Evolutionary conservation across 2,797 vertebrate species (phyloP), one percentile per base, ranked within the genome.

Genomic region (Anabacerthia variegaticeps): DNA sequence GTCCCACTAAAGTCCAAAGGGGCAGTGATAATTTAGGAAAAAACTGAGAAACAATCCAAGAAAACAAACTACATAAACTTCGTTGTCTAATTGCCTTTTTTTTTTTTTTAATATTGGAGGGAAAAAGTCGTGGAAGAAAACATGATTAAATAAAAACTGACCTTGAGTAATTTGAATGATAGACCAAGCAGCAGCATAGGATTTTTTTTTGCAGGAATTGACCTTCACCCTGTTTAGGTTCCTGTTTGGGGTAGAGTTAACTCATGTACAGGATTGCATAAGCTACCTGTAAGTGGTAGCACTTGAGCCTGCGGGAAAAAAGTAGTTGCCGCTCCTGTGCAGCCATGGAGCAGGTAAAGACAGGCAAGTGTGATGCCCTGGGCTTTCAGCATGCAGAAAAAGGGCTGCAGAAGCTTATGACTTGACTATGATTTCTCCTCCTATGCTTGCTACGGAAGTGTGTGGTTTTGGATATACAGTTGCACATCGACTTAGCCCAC

Each of bases 11-110:
- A 89, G 94, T 97, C 95, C 93, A 95, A 92, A 94, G 85, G 94
- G 92, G 81, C 91, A 94, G 66, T 67, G 79, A 89, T 91, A 95
- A 77, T 79, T 95, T 71, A 84, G n/a, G 77, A 75, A 93, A 93
- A 93, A 93, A 26, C 77, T 90, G 68, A 94, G 76, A 84, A 96
- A 89, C 65, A 86, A 48, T 65, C 58, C 85, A 89, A 84, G 59
- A 86, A 93, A 92, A 93, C 46, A 94, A 93, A 66, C 32, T 89
- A 80, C 74, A 67, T 82, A 75, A 39, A 44, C 56, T 89, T 79
- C 3, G 3, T 86, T 94, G 79, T 84, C 92, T 75, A 73, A 56
- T 94, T 93, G 23, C 4, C 13, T 65, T 37, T 69, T n/a, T 27
- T 34, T 24, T 76, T 34, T 32, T 39, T 32, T 85, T 89, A 81